Base-by-base conservation (phyloP, 92 coral and sea anemone species). In the Epizoanthus ramosus region DNA sequence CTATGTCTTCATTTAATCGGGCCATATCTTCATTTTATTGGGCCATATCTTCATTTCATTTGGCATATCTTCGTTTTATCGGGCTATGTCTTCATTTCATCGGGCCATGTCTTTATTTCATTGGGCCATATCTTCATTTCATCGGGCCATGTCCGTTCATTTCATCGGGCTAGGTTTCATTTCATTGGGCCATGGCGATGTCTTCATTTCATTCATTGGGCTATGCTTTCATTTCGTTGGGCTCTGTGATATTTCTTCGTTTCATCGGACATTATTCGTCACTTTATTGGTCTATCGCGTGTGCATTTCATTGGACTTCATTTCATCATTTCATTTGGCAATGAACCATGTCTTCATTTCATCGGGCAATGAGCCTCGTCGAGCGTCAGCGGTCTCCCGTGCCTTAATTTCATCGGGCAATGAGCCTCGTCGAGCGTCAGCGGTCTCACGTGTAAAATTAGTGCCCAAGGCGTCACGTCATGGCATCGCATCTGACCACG, bases 401-500 rank as follows among this genome's bases (percentile, higher is more conserved):
- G 63, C n/a, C 17, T 57, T 57, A 0, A 57, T 14, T 57, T 57
- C 63, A 57, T 57, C 17, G 63, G 63, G 63, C 63, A 16, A 57
- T 57, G 63, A 57, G 63, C 63, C 23, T 57, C 63, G 63, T 57
- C 19, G 63, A 57, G 63, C 63, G 15, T 57, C 63, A 57, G 63
- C 63, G 63, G 63, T 57, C 63, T 57, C 63, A 57, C 63, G 63
- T 57, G 63, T 57, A 57, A 57, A 57, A 17, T 17, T 57, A 57
- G 63, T 57, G 63, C 63, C 63, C 63, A 57, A 57, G 63, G 63
- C 63, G 14, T 17, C 63, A 57, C 63, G 14, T 17, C 63, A 57
- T n/a, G 63, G 63, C 63, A 13, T 57, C 63, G 63, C 63, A 57
- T n/a, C 63, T 57, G 63, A 57, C 63, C 63, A 57, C 63, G n/a